Base-by-base conservation (phyloP, 1,140 invertebrate species). In the Caenorhabditis brenneri region DNA sequence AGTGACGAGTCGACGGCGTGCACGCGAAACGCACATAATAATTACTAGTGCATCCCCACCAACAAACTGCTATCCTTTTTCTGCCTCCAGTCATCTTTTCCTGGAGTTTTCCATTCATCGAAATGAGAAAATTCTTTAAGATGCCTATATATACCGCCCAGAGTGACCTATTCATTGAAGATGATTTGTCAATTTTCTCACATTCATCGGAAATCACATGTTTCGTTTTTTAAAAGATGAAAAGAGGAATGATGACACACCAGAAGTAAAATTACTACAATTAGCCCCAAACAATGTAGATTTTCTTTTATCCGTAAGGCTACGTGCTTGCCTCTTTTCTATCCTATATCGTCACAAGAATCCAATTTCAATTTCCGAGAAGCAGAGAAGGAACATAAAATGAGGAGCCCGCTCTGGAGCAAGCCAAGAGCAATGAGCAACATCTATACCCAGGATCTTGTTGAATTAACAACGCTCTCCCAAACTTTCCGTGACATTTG, bases 301-400 rank as follows among this genome's bases (percentile, higher is more conserved):
- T 19, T 65, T 65, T 36, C 58, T 33, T 65, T 65, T 36, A 36
- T 27, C 15, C 15, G 4, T 65, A 46, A 16, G 16, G 49, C 19
- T 51, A 51, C 49, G 49, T 51, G 49, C 49, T 51, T 19, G 16
- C 16, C n/a, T 27, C 27, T 39, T n/a, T 74, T 74, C 29, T 74
- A 74, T 74, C 65, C 36, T 42, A 74, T 74, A 42, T 74, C 65
- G n/a, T 74, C 65, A 74, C 4, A 74, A 74, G 65, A 74, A 74
- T 74, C 65, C 65, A 74, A 74, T 74, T 74, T 74, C 65, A 74
- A 74, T 74, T 39, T 42, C 65, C 65, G 33, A 74, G 65, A 74
- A 74, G 65, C n/a, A 19, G 33, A 46, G 65, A 39, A n/a, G 36
- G 36, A 74, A 74, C 65, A 74, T 74, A 74, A 74, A 74, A 74